A percentile compares a stretch with the other conserved stretches of the same genome.
Conservation (phyloP, 2,113 vertebrate genomes). For the Salminus brasiliensis region DNA sequence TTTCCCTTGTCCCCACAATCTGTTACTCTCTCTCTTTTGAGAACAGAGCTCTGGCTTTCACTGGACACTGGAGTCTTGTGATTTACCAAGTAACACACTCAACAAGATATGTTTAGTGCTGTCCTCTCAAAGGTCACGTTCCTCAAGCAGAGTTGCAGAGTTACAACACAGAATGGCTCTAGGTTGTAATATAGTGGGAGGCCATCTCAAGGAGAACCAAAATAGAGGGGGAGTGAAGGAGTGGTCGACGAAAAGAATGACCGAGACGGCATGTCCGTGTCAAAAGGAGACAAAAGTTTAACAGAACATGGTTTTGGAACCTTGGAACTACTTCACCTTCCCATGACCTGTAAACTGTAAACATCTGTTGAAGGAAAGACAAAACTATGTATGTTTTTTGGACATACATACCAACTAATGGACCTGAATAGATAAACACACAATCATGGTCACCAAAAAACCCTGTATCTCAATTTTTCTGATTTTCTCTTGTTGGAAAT, state of each 20-base stretch:
- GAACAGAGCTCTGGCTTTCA: conserved; percentile 7
- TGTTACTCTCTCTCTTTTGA: conserved; percentile 24
- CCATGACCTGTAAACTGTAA: not conserved
- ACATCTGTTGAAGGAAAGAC: not conserved
- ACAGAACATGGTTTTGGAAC: not conserved
- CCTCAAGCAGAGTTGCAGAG: conserved; percentile 13
- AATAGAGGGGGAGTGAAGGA: not conserved
- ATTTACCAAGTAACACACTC: conserved; percentile 24
- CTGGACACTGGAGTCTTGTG: conserved; percentile 25
- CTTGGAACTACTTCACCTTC: not conserved
- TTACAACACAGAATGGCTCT: not conserved
- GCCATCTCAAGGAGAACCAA: not conserved
- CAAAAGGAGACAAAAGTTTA: not conserved
- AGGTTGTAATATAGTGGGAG: conserved; percentile 7
- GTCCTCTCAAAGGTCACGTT: conserved; percentile 38
- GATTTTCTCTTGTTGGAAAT: too few species aligned
- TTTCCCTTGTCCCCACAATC: conserved; percentile 27
- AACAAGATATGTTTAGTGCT: conserved; percentile 24
- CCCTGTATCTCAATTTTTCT: too few species aligned
- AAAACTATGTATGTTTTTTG: not conserved
- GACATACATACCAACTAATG: not conserved
- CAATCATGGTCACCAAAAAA: too few species aligned
- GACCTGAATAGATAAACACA: too few species aligned
- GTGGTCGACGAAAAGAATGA: not conserved
- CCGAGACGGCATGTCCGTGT: not conserved